Evolutionary conservation across 2,113 vertebrate genomes (phyloP).

Genomic region (Cranoglanis bouderius): DNA sequence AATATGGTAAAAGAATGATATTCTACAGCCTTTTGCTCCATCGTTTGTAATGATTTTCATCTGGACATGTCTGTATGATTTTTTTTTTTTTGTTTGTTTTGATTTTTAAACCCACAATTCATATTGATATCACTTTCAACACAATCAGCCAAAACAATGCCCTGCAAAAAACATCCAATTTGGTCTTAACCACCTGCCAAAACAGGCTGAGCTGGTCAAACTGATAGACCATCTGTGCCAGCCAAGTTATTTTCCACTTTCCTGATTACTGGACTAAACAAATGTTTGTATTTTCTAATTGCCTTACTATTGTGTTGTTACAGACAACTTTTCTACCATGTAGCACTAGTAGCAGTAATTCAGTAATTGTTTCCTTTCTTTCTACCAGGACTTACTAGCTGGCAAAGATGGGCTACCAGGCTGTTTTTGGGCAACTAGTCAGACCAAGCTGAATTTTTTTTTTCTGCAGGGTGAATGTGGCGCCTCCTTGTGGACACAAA

Average conservation of each 20-base stretch:
- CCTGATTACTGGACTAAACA: neutral
- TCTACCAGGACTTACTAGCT: neutral
- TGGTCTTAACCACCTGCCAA: neutral
- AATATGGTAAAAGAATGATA: neutral
- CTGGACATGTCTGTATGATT: neutral
- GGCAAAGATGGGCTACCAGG: neutral
- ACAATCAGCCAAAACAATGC: neutral
- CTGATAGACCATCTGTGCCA: neutral
- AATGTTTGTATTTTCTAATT: neutral
- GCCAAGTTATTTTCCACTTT: neutral
- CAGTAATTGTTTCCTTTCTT: too few species aligned
- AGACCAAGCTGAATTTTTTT: neutral
- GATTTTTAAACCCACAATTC: neutral
- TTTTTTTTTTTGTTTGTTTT: neutral
- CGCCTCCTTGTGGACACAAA: slow-evolving; percentile 40
- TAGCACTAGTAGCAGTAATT: neutral
- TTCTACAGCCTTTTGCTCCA: neutral
- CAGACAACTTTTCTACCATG: neutral
- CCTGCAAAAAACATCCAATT: neutral
- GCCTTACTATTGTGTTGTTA: neutral
- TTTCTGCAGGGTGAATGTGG: neutral
- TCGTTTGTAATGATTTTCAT: neutral
- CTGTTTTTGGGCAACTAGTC: neutral
- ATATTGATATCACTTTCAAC: neutral
- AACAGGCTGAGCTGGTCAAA: neutral